Conservation (phyloP, 2,113 vertebrate species). For the Oryzias celebensis region DNA sequence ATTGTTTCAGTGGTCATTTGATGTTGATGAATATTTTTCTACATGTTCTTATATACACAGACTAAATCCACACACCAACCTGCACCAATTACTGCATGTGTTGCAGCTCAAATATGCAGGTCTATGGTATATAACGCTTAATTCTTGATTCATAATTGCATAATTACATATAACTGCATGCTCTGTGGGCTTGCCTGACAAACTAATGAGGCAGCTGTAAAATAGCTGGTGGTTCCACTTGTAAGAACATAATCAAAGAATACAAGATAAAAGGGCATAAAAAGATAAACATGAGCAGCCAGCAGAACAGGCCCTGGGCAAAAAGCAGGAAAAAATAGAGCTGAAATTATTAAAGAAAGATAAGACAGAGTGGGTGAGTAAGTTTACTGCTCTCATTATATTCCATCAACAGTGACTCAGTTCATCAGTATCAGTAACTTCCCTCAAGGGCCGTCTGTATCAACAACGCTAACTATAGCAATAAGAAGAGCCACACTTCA, state of each 20-base stretch:
- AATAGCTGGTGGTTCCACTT: slow-evolving; percentile 58
- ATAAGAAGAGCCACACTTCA: background rate
- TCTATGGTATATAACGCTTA: slow-evolving; percentile 45
- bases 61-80: slow-evolving; percentile 23
- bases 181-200: slow-evolving; percentile 59
- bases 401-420: slow-evolving; percentile 38
- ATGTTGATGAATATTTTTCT: too few relatives aligned
- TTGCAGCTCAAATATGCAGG: slow-evolving; percentile 26
- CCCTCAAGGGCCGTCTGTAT: background rate
- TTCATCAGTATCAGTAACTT: slow-evolving; percentile 18
- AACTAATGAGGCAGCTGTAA: slow-evolving; percentile 61
- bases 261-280: slow-evolving; percentile 57
- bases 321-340: slow-evolving; percentile 9
- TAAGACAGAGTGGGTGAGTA: slow-evolving; percentile 18
- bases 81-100: slow-evolving; percentile 35
- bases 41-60: background rate
- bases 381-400: slow-evolving; percentile 35
- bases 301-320: slow-evolving; percentile 26
- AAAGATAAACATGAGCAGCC: slow-evolving; percentile 43
- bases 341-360: slow-evolving; percentile 31
- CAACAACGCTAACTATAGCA: background rate
- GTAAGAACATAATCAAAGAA: slow-evolving; percentile 64
- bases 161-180: slow-evolving; percentile 67
- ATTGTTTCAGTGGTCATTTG: background rate
- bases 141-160: slow-evolving; percentile 62